phyloP scores from a whole-genome alignment of 1,140 invertebrate genomes.

The Pseudomyrmex concolor region DNA sequence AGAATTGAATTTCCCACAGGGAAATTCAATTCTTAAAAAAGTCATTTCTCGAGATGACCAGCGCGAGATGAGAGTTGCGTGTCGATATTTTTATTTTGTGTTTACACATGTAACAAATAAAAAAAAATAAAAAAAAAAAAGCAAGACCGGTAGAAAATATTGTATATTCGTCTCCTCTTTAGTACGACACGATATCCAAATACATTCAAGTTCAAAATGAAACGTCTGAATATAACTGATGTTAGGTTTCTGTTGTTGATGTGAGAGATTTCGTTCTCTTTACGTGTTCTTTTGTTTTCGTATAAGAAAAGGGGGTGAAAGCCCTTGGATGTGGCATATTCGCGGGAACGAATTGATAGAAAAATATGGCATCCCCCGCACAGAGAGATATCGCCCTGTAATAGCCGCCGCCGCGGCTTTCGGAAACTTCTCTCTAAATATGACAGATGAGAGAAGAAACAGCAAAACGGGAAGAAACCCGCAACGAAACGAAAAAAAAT shows the following conservation, averaged over 20 bases:
- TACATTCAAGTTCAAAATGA: no score
- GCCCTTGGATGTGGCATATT: not conserved
- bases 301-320: no score
- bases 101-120: no score
- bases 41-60: slow-evolving; percentile 27
- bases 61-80: not conserved
- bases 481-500: slow-evolving; percentile 1
- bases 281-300: not conserved
- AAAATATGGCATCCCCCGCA: slow-evolving; percentile 24
- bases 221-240: not conserved
- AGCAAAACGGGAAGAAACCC: not conserved
- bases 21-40: slow-evolving; percentile 61
- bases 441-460: slow-evolving; percentile 28
- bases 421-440: slow-evolving; percentile 9
- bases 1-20: no score
- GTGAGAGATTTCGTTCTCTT: no score
- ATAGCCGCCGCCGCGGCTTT: slow-evolving; percentile 34
- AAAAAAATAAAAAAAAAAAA: no score
- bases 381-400: slow-evolving; percentile 46
- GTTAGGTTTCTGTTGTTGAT: not conserved
- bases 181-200: no score
- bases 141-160: no score
- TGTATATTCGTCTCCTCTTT: no score
- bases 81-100: no score
- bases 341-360: slow-evolving; percentile 18